Evolutionary conservation across 2,113 vertebrate species (phyloP), one percentile per base, ranked within the genome.

Genomic region (Vidua chalybeata): DNA sequence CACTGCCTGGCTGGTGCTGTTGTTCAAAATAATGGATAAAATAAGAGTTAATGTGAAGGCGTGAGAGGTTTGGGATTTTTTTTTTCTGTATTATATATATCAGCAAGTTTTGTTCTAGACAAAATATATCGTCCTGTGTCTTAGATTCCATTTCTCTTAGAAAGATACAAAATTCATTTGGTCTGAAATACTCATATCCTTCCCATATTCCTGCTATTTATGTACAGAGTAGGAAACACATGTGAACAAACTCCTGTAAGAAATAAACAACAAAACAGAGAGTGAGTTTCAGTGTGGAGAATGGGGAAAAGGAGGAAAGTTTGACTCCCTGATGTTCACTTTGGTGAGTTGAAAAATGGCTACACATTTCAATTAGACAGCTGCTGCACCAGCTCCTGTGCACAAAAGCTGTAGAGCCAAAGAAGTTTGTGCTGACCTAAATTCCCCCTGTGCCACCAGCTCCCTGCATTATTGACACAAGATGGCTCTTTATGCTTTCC

Each of bases 401-500:
- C 41, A 35, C 27, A 51, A 76, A 69, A 86, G 4, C 28, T 49
- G 16, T 10, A 24, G 2, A 95, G 30, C 3, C 31, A 78, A 63
- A 68, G n/a, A 85, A 92, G 37, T 89, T 79, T 91, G 72, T 39
- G 56, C 39, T 96, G 94, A 92, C 83, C 90, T 92, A 79, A 90
- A 94, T 94, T 79, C 51, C 51, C 43, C 24, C 49, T 66, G 12
- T 64, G 61, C 43, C 90, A 95, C 92, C 92, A 94, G 63, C 48
- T 90, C 52, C 30, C 37, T 39, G 45, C 35, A 20, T 69, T 64
- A 78, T 28, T 7, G 3, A 74, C 84, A 94, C 77, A 62, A 88
- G 56, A 35, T 11, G 9, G 28, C 77, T 69, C 88, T 79, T 78
- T 46, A 19, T 35, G 45, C 55, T 84, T 79, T 84, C 43, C 73